These are phyloP conservation scores for Neoascia interrupta DNA, from an alignment of 2,888 invertebrate genomes.

Conservation along the genomic window DNA sequence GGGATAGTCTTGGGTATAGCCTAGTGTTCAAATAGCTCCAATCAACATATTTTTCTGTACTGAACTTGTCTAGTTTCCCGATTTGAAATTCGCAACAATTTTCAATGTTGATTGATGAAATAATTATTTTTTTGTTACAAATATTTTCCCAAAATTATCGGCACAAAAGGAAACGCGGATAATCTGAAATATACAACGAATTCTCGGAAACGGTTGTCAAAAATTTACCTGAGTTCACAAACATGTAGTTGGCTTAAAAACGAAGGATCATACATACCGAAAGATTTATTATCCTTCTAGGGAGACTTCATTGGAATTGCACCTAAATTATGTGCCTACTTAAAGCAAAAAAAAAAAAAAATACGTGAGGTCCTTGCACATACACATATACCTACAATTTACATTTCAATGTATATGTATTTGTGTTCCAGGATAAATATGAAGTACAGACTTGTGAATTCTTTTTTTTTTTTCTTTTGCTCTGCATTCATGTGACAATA, in stretches of 20 bases:
- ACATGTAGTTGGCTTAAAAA: constrained; percentile 10
- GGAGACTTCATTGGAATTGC: constrained; percentile 34
- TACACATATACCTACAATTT: background rate
- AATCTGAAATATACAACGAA: constrained; percentile 11
- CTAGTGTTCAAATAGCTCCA: too few relatives aligned
- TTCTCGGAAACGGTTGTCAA: constrained; percentile 17
- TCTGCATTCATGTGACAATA: constrained; percentile 49
- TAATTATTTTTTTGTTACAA: too few relatives aligned
- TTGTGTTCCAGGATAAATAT: constrained; percentile 31
- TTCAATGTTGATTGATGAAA: too few relatives aligned
- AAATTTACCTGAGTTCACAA: constrained; percentile 23
- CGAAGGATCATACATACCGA: constrained; percentile 29
- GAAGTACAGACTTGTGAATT: constrained; percentile 26
- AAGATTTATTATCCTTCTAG: constrained; percentile 52
- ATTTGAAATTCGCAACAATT: too few relatives aligned
- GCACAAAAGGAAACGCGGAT: too few relatives aligned
- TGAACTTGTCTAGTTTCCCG: too few relatives aligned
- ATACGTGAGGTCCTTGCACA: too few relatives aligned
- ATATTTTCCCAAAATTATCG: too few relatives aligned
- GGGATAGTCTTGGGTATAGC: too few relatives aligned
- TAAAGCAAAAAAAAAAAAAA: constrained; percentile 18
- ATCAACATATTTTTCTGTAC: too few relatives aligned
- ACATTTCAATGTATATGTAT: background rate
- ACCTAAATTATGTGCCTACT: constrained; percentile 25
- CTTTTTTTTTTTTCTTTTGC: too few relatives aligned